Conservation (phyloP, 1,140 invertebrate genomes). For the Mizuhopecten yessoensis region DNA sequence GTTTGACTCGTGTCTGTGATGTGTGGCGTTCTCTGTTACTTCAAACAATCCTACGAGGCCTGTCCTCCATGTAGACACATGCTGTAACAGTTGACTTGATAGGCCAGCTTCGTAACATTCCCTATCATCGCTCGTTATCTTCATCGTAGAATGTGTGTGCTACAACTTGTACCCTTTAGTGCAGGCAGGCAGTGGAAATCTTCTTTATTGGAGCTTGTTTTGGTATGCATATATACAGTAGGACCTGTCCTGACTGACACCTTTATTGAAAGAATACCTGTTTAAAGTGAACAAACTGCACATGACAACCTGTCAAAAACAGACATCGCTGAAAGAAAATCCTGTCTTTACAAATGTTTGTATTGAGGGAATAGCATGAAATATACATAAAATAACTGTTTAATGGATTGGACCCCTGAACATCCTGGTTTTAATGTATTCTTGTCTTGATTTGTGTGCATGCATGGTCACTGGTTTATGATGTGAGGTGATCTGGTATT, state of each 20-base stretch:
- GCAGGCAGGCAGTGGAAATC: neutral
- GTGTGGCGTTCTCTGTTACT: neutral
- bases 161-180: neutral
- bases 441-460: too few relatives aligned
- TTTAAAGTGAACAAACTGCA: too few relatives aligned
- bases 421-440: too few relatives aligned
- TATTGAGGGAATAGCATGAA: too few relatives aligned
- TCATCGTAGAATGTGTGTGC: neutral
- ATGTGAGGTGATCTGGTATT: too few relatives aligned
- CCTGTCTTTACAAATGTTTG: too few relatives aligned
- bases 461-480: too few relatives aligned
- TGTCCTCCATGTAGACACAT: neutral
- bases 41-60: neutral
- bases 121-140: neutral
- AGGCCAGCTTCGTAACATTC: neutral
- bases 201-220: neutral
- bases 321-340: neutral
- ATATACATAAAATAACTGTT: too few relatives aligned
- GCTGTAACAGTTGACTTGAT: constrained; percentile 1
- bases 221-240: neutral
- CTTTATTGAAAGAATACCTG: neutral
- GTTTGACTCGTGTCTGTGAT: neutral
- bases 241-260: neutral
- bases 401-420: too few relatives aligned
- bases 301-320: neutral